These are phyloP conservation scores for Hirtodrosophila trivittata DNA, from an alignment of 2,888 invertebrate species.

Conservation along the genomic window DNA sequence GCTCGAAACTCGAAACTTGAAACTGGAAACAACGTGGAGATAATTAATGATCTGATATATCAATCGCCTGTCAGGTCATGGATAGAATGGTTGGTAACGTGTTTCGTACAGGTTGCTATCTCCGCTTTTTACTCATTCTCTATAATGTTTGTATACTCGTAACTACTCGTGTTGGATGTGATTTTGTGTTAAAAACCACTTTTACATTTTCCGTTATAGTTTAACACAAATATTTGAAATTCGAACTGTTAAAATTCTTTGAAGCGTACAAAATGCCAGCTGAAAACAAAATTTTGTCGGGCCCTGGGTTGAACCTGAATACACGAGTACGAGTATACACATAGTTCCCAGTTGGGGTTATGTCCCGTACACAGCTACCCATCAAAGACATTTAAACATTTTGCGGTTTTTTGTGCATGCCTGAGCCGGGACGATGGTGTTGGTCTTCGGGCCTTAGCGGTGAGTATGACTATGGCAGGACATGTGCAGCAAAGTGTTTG, in stretches of 20 bases:
- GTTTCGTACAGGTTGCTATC: slow-evolving; percentile 8
- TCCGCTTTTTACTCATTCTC: neutral
- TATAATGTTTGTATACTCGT: too few species aligned
- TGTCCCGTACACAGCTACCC: slow-evolving; percentile 50
- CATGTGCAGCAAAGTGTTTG: slow-evolving; percentile 52
- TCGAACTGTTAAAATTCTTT: slow-evolving; percentile 69
- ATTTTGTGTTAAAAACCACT: slow-evolving; percentile 6
- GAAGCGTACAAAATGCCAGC: slow-evolving; percentile 62
- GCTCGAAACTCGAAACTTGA: slow-evolving; percentile 36
- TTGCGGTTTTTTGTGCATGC: slow-evolving; percentile 70
- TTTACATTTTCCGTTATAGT: slow-evolving; percentile 33
- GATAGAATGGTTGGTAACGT: slow-evolving; percentile 10
- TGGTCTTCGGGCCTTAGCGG: slow-evolving; percentile 6
- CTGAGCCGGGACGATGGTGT: slow-evolving; percentile 16
- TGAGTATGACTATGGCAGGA: slow-evolving; percentile 46
- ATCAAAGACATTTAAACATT: slow-evolving; percentile 80
- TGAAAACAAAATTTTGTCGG: slow-evolving; percentile 54
- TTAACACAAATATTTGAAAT: slow-evolving; percentile 65
- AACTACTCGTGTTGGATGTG: neutral
- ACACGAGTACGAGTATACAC: neutral
- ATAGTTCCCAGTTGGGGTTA: slow-evolving; percentile 7
- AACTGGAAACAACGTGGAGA: slow-evolving; percentile 56
- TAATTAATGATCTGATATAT: slow-evolving; percentile 80
- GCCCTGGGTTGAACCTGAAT: slow-evolving; percentile 7
- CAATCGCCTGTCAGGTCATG: slow-evolving; percentile 59